Percentiles rank a stretch among this genome's conserved stretches.
These are phyloP conservation scores for Halcyon smyrnensis DNA, from an alignment of 2,797 vertebrate genomes.

Conservation along the genomic window DNA sequence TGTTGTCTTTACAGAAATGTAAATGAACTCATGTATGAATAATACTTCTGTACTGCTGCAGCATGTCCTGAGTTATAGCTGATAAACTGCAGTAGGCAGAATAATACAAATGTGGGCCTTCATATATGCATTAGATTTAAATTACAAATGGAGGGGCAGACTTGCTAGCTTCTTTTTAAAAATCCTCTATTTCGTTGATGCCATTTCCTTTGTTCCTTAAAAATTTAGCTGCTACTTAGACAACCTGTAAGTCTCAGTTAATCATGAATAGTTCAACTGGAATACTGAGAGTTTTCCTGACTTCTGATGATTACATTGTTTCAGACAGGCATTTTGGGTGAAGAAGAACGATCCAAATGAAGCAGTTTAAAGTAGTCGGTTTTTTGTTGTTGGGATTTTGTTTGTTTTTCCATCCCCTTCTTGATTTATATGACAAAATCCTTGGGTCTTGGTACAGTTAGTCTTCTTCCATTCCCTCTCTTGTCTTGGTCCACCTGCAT, in stretches of 20 bases:
- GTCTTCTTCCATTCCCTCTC: background rate
- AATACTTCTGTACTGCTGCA: background rate
- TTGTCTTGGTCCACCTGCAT: background rate
- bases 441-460: background rate
- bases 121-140: background rate
- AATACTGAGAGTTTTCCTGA: background rate
- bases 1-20: background rate
- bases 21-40: background rate
- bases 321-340: background rate
- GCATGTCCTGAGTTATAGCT: background rate
- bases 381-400: background rate
- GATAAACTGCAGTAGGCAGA: background rate
- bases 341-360: background rate
- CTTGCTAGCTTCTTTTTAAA: background rate
- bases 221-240: background rate
- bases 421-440: background rate
- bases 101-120: background rate
- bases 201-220: background rate
- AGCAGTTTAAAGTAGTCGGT: background rate
- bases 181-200: background rate
- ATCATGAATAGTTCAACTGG: background rate
- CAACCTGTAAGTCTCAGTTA: background rate
- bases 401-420: background rate
- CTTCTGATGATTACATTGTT: background rate
- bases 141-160: background rate